Conservation (phyloP, 2,113 vertebrate species). For the Aptenodytes forsteri region DNA sequence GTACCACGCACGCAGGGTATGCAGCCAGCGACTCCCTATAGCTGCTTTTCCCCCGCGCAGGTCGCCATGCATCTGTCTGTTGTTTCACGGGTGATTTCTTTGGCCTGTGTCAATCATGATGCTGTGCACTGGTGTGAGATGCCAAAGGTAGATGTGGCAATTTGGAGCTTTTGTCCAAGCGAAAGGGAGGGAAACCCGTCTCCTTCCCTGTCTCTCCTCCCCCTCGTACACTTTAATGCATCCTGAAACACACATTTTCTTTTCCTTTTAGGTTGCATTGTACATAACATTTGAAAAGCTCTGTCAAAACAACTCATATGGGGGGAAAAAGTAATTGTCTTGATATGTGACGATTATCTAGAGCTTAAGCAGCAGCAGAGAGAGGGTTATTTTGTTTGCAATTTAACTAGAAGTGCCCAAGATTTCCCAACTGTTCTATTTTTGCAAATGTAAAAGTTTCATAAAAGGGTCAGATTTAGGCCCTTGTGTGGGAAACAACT, state of each 20-base stretch:
- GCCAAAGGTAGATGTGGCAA: background rate
- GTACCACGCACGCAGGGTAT: fast-evolving
- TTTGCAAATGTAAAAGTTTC: constrained; percentile 81
- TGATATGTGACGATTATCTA: constrained; percentile 16
- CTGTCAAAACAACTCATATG: constrained; percentile 61
- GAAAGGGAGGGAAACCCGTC: background rate
- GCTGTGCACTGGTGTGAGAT: background rate
- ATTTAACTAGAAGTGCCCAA: constrained; percentile 76
- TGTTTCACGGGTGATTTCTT: background rate
- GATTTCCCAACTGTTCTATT: constrained; percentile 86
- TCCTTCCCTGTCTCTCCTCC: background rate
- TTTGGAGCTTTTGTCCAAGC: background rate
- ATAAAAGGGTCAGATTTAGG: constrained; percentile 79
- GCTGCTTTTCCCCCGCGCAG: fast-evolving
- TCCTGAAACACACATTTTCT: constrained; percentile 20
- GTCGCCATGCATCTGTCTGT: fast-evolving
- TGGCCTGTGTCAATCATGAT: background rate
- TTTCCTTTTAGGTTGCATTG: constrained; percentile 39
- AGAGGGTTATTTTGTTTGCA: constrained; percentile 73
- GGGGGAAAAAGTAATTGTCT: constrained; percentile 38
- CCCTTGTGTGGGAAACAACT: constrained; percentile 79
- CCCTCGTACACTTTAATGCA: background rate
- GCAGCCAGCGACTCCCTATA: background rate
- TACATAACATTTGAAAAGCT: constrained; percentile 46
- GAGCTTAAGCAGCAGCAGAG: constrained; percentile 63